Percentiles rank a stretch among this genome's conserved stretches.
phyloP scores from a whole-genome alignment of 2,888 invertebrate genomes.

The Chaetogeoica ovagalla region DNA sequence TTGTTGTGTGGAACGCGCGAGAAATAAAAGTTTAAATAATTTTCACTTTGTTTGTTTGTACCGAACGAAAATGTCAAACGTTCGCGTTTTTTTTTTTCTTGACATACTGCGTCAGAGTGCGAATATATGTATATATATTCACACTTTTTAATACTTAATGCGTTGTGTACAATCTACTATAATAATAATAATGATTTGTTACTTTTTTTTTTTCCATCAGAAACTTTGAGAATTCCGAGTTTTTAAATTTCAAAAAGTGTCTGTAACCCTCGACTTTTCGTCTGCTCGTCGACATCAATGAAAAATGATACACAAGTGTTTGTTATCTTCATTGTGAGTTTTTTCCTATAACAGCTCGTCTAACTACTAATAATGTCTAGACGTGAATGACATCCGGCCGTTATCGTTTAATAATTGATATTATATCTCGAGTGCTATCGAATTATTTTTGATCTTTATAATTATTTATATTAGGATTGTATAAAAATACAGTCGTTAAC shows the following conservation, averaged over 20 bases:
- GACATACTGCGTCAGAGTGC: no score
- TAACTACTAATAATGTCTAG: background rate
- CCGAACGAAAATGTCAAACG: background rate
- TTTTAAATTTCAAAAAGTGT: conserved; percentile 4
- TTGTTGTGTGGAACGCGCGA: no score
- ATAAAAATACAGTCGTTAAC: background rate
- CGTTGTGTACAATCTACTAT: background rate
- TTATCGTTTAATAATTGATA: no score
- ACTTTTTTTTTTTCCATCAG: background rate
- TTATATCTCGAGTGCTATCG: no score
- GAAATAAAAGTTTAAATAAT: no score
- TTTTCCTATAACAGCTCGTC: conserved; percentile 5
- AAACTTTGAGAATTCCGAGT: background rate
- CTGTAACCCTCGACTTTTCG: conserved; percentile 29
- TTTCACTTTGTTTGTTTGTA: no score
- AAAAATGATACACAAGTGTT: background rate
- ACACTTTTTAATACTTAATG: background rate
- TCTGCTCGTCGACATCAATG: background rate
- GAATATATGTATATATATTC: no score
- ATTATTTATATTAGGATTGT: conserved; percentile 8
- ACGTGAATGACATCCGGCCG: conserved; percentile 6
- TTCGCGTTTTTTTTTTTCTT: no score
- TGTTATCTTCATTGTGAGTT: background rate
- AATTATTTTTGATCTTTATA: no score
- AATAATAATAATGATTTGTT: conserved; percentile 11